Evolutionary conservation across 2,797 vertebrate species (phyloP).

Genomic region (Mallotus villosus): DNA sequence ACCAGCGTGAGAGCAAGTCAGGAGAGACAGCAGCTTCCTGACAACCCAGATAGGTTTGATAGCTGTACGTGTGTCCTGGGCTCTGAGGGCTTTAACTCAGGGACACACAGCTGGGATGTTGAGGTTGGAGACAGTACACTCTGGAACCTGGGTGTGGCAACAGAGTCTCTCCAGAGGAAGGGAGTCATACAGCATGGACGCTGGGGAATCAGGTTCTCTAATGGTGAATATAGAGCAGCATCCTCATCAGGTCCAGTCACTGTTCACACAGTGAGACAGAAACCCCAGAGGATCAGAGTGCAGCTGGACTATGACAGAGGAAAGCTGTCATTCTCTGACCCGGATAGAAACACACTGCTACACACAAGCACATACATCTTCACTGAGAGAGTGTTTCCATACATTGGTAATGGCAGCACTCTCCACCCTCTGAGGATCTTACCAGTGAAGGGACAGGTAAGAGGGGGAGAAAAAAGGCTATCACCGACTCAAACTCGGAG

Average conservation of each 20-base stretch:
- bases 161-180: background rate
- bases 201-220: background rate
- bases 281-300: slow-evolving; percentile 3
- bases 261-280: background rate
- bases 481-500: slow-evolving; percentile 95
- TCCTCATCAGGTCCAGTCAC: background rate
- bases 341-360: background rate
- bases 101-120: slow-evolving; percentile 1
- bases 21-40: background rate
- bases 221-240: background rate
- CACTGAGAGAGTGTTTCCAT: background rate
- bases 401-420: background rate
- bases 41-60: slow-evolving; percentile 9
- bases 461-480: slow-evolving; percentile 63
- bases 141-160: background rate
- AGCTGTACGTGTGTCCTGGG: background rate
- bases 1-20: background rate
- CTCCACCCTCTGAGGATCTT: too few species aligned
- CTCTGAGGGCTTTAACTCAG: background rate
- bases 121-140: background rate
- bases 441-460: too few species aligned
- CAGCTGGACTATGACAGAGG: background rate
- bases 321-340: background rate
- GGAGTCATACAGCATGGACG: background rate
- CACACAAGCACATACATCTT: slow-evolving; percentile 1